Percentiles rank a stretch among this genome's conserved stretches.
Conservation (phyloP, 1,140 invertebrate genomes). For the Arctopsyche grandis region DNA sequence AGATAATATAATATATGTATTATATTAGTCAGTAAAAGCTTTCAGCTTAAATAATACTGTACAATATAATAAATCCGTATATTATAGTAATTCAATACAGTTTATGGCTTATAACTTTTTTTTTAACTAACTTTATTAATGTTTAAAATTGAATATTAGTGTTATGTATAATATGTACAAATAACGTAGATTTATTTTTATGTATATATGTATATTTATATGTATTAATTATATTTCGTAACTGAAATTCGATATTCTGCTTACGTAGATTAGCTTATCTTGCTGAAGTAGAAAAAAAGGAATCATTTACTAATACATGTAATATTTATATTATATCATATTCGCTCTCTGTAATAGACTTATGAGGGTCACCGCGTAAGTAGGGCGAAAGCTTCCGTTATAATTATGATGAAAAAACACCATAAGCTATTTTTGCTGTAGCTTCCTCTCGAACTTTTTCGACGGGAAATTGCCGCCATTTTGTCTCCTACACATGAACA, state of each 20-base stretch:
- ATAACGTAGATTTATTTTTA: not conserved
- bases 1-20: not conserved
- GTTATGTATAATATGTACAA: not conserved
- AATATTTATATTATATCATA: too few species aligned
- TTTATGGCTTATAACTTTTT: not conserved
- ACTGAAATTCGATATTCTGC: not conserved
- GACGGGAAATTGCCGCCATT: constrained; percentile 52
- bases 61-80: constrained; percentile 10
- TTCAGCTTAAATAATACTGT: constrained; percentile 27
- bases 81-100: not conserved
- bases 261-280: too few species aligned
- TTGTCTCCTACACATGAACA: constrained; percentile 45
- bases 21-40: constrained; percentile 16
- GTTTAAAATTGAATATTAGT: not conserved
- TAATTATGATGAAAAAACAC: constrained; percentile 40
- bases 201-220: not conserved
- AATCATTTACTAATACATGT: too few species aligned
- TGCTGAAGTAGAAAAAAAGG: too few species aligned
- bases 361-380: constrained; percentile 52
- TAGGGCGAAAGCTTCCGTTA: constrained; percentile 40
- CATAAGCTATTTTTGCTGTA: constrained; percentile 35
- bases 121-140: not conserved
- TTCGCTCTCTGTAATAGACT: not conserved
- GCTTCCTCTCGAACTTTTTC: constrained; percentile 52
- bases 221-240: not conserved